Evolutionary conservation across 2,888 invertebrate genomes (phyloP), one percentile per base, ranked within the genome.

Genomic region (Melieria omissa): DNA sequence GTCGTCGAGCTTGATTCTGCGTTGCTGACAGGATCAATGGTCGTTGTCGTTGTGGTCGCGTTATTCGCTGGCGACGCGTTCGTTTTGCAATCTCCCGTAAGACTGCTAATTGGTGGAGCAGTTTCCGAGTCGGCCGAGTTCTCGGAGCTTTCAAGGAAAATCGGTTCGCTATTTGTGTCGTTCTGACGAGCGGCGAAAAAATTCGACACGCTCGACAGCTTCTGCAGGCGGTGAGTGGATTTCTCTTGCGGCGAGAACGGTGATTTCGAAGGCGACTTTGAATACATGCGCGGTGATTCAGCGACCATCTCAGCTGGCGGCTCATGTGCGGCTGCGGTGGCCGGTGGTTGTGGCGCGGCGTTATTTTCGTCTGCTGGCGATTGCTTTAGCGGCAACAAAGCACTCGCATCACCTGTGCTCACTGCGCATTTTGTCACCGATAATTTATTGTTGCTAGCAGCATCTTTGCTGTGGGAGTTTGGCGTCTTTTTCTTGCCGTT

Each of bases 191-290:
- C 88, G 85, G 91, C 92, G 81, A 93, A 93, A 75, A 93, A 89
- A 87, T 91, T 93, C 29, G 93, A 92, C 6, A 93, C 93, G 0
- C 93, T 93, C 63, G 92, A 93, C 78, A 94, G 85, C 60, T 93
- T 92, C 80, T 93, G 87, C 87, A 93, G 91, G 65, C 93, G 87
- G 82, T 93, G 92, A 44, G 92, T 91, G 44, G 70, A 29, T 54
- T 61, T 65, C 65, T 70, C 67, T 67, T 49, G 64, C 44, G 57
- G 61, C 46, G 54, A 49, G 69, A 58, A 45, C 12, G 73, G 45
- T 47, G 69, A 70, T 46, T 69, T 55, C n/a, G 70, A 47, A 45
- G 70, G 63, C 49, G 74, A 69, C 66, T 65, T 75, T 29, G 75
- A 76, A 73, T 78, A 75, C 76, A 73, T 73, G 72, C 71, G 70